phyloP scores from a whole-genome alignment of 2,797 vertebrate species.

The Mormyrops attenuatus region DNA sequence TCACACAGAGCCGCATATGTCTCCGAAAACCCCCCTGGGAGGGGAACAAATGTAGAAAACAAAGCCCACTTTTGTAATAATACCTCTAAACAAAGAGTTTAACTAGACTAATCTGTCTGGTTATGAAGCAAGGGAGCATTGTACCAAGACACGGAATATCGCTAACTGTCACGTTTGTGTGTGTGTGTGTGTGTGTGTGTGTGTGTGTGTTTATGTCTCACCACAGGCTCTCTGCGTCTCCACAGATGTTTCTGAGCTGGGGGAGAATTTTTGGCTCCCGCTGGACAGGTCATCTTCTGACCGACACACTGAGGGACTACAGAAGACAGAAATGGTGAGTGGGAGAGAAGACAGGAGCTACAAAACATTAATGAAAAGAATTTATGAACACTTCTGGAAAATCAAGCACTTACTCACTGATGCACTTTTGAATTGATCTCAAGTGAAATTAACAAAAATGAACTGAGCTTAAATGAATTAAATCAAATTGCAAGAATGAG shows the following conservation, averaged over 20 bases:
- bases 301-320: constrained; percentile 74
- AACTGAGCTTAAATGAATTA: background rate
- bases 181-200: background rate
- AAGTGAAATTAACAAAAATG: background rate
- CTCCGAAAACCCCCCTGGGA: constrained; percentile 82
- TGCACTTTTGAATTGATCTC: background rate
- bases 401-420: background rate
- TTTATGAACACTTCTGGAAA: background rate
- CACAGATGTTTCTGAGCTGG: constrained; percentile 74
- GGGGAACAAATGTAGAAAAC: background rate
- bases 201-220: constrained; percentile 48
- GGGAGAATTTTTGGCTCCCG: constrained; percentile 73
- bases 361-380: background rate
- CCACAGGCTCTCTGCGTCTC: constrained; percentile 81
- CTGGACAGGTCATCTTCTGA: constrained; percentile 70
- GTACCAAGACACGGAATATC: background rate
- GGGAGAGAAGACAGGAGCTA: background rate
- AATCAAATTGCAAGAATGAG: background rate
- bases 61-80: background rate
- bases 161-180: background rate
- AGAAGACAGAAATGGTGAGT: constrained; percentile 24
- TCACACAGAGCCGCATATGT: constrained; percentile 86
- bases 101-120: background rate
- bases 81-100: background rate
- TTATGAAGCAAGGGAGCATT: background rate